Evolutionary conservation across 64 coral and sea anemone species (phyloP).

Genomic region (Dendronephthya gigantea): DNA sequence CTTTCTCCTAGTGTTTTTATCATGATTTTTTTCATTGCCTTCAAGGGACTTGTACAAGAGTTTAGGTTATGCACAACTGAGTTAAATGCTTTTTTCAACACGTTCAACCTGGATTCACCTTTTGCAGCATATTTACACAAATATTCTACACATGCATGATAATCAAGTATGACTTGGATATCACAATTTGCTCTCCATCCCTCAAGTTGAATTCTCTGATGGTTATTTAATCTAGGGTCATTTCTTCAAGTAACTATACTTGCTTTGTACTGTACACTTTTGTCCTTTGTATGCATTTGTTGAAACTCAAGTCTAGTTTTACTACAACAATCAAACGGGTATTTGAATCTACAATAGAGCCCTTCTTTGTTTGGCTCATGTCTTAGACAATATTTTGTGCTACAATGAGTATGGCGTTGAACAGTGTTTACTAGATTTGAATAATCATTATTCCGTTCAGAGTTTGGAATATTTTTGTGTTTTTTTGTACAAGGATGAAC

Average conservation of each 20-base stretch:
- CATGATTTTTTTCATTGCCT: too few species aligned
- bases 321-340: slow-evolving; percentile 4
- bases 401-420: not conserved
- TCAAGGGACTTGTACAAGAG: too few species aligned
- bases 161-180: not conserved
- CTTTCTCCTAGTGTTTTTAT: not conserved
- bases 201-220: not conserved
- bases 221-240: too few species aligned
- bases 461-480: too few species aligned
- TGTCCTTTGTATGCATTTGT: not conserved
- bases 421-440: not conserved
- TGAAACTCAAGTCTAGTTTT: slow-evolving; percentile 6
- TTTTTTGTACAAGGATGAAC: too few species aligned
- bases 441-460: not conserved
- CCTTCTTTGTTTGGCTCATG: not conserved
- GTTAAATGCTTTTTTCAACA: not conserved
- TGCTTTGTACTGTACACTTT: slow-evolving; percentile 9
- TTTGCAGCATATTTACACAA: slow-evolving; percentile 9
- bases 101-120: not conserved
- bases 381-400: slow-evolving; percentile 5
- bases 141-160: not conserved
- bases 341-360: slow-evolving; percentile 5
- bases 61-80: too few species aligned
- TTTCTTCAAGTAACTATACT: not conserved
- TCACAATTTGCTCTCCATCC: slow-evolving; percentile 2